Base-by-base conservation (phyloP, 2,888 invertebrate species). In the Eumerus sabulonum region DNA sequence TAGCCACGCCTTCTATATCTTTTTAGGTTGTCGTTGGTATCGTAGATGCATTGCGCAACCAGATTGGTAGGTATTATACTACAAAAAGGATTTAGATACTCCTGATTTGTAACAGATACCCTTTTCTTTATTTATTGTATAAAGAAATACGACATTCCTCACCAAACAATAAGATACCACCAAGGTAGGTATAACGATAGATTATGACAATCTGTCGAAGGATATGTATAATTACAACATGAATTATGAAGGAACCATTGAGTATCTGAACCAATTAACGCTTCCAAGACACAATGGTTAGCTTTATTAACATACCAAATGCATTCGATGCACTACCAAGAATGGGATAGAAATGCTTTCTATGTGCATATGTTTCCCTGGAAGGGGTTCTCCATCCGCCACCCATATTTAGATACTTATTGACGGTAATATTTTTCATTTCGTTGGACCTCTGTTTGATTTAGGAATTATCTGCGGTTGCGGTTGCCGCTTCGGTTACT, bases 191-290 rank as follows among this genome's bases (percentile, higher is more conserved):
- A 27, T 7, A 27, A n/a, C 11, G 11, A 17, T 57, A 38, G 50
- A 67, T 13, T 27, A 4, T 44, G 42, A n/a, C 14, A 44, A 44
- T 44, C 14, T 44, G 14, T 44, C 14, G n/a, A 44, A n/a, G 68
- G 63, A 60, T 48, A 44, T 50, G 44, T 17, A 45, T 74, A 68
- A 76, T 76, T 76, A 64, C 42, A 76, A 66, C 44, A 45, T 67
- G 53, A 77, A 57, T 67, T 72, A 76, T 71, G 44, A 48, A 42
- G 13, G 44, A 14, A 11, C 19, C 17, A 60, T 18, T 27, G 27
- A 27, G 27, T 27, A 27, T 27, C 27, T 27, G 27, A 27, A 27
- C 27, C 53, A 64, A 76, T 76, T 71, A 71, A 64, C 38, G 53
- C 56, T 14, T 4, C 7, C 27, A 7, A 45, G 16, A 56, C 60